Conservation (phyloP, 2,113 vertebrate genomes). For the Benitochromis conjunctus region DNA sequence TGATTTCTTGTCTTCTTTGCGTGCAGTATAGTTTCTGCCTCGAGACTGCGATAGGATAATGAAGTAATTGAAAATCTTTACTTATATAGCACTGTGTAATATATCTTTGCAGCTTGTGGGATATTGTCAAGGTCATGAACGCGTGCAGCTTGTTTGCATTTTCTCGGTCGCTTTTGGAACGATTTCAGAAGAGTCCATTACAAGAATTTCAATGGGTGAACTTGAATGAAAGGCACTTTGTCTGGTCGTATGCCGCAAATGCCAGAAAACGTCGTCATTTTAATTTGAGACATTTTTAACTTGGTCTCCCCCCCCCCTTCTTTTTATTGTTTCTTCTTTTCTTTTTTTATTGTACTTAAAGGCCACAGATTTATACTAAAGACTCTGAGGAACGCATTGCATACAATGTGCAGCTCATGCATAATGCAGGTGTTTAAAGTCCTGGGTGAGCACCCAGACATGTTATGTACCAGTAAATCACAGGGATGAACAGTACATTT, state of each 20-base stretch:
- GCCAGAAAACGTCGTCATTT: conserved; percentile 14
- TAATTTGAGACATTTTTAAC: conserved; percentile 23
- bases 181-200: neutral
- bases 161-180: neutral
- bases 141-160: conserved; percentile 9
- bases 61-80: neutral
- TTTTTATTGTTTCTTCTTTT: neutral
- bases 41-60: neutral
- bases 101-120: neutral
- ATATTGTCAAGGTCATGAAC: neutral
- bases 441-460: neutral
- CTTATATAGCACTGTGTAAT: neutral
- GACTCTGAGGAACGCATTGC: neutral
- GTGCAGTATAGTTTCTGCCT: neutral
- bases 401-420: neutral
- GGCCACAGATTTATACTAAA: neutral
- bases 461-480: neutral
- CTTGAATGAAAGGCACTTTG: conserved; percentile 9
- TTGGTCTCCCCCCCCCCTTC: neutral
- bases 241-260: neutral
- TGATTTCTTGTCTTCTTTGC: neutral
- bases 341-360: neutral
- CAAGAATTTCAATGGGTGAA: neutral
- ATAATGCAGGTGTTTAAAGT: conserved; percentile 5
- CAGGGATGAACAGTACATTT: neutral